phyloP scores from a whole-genome alignment of 1,140 invertebrate species.

The Drosophila grimshawi region DNA sequence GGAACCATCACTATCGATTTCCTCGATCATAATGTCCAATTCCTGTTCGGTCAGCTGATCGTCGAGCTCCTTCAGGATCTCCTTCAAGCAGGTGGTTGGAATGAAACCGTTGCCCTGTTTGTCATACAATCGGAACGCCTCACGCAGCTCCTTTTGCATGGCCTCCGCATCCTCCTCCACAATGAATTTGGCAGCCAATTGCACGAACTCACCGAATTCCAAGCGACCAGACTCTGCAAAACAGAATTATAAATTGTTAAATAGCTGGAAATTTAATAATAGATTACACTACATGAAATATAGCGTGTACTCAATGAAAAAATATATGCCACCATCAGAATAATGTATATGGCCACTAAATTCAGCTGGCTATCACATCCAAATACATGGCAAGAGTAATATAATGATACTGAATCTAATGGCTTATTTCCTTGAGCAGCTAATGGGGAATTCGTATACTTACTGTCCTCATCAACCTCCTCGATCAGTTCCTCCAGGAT shows the following conservation, averaged over 20 bases:
- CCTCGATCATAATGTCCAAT: slow-evolving; percentile 97
- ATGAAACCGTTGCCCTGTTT: slow-evolving; percentile 98
- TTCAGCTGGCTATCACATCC: slow-evolving; percentile 2
- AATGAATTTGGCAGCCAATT: slow-evolving; percentile 96
- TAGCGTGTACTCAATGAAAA: slow-evolving; percentile 44
- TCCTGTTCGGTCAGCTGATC: slow-evolving; percentile 96
- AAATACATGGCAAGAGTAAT: slow-evolving; percentile 3
- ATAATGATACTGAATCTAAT: slow-evolving; percentile 12
- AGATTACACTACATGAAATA: slow-evolving; percentile 9
- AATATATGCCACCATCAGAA: slow-evolving; percentile 41
- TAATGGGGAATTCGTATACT: slow-evolving; percentile 84
- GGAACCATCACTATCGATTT: slow-evolving; percentile 97
- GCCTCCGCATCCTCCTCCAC: slow-evolving; percentile 97
- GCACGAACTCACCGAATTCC: slow-evolving; percentile 97
- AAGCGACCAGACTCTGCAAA: slow-evolving; percentile 94
- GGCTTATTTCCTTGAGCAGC: background rate
- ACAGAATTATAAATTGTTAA: slow-evolving; percentile 21
- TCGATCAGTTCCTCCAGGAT: slow-evolving; percentile 97
- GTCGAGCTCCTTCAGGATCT: slow-evolving; percentile 96
- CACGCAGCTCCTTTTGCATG: slow-evolving; percentile 95
- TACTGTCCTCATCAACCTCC: slow-evolving; percentile 98
- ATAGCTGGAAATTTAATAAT: slow-evolving; percentile 15
- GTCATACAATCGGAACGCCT: slow-evolving; percentile 96
- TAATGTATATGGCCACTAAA: slow-evolving; percentile 13
- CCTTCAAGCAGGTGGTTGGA: slow-evolving; percentile 95